Evolutionary conservation across 2,888 invertebrate genomes (phyloP).

Genomic region (Melitaea athalia): DNA sequence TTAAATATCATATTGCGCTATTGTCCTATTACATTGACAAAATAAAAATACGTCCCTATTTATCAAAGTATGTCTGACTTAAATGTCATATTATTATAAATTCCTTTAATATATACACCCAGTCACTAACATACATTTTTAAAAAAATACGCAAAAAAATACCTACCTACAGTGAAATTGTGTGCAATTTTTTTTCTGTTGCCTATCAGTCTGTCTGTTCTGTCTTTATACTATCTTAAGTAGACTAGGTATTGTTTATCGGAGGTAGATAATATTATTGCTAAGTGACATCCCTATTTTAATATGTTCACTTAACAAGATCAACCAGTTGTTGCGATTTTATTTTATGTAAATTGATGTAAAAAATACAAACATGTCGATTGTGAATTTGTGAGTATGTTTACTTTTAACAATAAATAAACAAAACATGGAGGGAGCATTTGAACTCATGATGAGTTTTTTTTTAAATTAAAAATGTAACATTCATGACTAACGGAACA

Average conservation of each 20-base stretch:
- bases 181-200: background rate
- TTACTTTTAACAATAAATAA: conserved; percentile 6
- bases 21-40: background rate
- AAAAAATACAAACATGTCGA: conserved; percentile 47
- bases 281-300: conserved; percentile 47
- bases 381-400: conserved; percentile 3
- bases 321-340: conserved; percentile 75
- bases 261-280: background rate
- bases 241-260: background rate
- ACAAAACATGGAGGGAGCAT: conserved; percentile 6
- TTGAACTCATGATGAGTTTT: background rate
- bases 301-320: conserved; percentile 49
- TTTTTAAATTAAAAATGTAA: background rate
- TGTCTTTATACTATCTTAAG: too few species aligned
- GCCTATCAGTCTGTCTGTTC: too few species aligned
- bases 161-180: background rate
- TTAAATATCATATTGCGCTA: conserved; percentile 18
- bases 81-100: background rate
- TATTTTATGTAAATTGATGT: conserved; percentile 68
- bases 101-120: background rate
- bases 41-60: background rate
- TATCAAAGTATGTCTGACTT: background rate
- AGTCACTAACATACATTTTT: too few species aligned
- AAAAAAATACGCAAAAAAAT: too few species aligned
- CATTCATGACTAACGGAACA: too few species aligned